A percentile compares a stretch with the other conserved stretches of the same genome.
phyloP scores from a whole-genome alignment of 2,888 invertebrate species.

The Conchocele bisecta region DNA sequence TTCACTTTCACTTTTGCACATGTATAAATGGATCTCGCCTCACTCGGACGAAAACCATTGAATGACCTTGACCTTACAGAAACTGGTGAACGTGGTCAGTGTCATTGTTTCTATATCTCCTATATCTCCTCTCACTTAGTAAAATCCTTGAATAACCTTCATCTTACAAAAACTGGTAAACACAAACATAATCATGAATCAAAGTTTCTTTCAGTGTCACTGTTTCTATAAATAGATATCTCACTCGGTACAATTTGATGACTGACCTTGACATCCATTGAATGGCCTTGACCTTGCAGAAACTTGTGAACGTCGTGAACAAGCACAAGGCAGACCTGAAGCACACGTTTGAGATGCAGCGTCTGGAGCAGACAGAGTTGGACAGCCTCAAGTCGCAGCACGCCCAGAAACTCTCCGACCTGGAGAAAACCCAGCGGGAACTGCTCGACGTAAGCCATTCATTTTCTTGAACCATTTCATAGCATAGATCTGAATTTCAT shows the following conservation, averaged over 20 bases:
- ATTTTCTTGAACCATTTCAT: no score
- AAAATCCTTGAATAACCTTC: no score
- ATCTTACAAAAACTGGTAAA: no score
- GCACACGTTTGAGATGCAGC: conserved; percentile 76
- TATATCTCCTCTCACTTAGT: no score
- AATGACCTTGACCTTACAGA: conserved; percentile 48
- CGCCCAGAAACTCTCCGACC: conserved; percentile 69
- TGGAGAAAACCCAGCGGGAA: conserved; percentile 74
- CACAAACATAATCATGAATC: no score
- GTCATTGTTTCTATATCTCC: no score
- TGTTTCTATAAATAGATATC: not conserved
- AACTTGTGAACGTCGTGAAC: conserved; percentile 71
- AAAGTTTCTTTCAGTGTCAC: no score
- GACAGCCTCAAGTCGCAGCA: conserved; percentile 74
- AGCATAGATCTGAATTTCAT: no score
- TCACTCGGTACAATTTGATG: not conserved
- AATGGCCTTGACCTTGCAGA: conserved; percentile 50
- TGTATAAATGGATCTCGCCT: no score
- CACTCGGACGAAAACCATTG: no score
- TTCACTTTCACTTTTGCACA: no score
- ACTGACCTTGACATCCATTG: not conserved
- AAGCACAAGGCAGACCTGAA: conserved; percentile 77
- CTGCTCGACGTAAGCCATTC: conserved; percentile 73
- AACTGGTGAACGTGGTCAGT: conserved; percentile 70
- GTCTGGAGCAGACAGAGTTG: conserved; percentile 73